phyloP scores from a whole-genome alignment of 2,888 invertebrate species.

The Trichopria drosophilae region DNA sequence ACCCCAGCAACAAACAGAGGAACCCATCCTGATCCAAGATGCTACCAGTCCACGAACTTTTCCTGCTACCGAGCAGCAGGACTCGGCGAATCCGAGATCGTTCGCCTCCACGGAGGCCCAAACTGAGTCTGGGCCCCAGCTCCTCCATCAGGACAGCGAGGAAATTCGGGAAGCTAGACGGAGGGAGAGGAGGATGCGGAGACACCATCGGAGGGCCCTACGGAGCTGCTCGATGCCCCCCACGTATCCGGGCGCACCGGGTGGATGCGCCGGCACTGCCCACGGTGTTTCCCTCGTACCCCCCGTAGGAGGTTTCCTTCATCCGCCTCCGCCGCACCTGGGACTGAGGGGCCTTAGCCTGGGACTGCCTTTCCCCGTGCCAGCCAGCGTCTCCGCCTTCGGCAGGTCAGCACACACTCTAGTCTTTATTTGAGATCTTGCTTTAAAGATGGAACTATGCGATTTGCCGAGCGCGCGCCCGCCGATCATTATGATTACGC shows the following conservation, averaged over 20 bases:
- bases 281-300: slow-evolving; percentile 46
- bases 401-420: slow-evolving; percentile 55
- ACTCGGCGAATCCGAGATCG: too few species aligned
- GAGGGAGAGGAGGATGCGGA: slow-evolving; percentile 50
- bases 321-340: slow-evolving; percentile 55
- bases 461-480: not conserved
- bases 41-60: slow-evolving; percentile 7
- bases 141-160: slow-evolving; percentile 34
- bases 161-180: slow-evolving; percentile 51
- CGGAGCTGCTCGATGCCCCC: slow-evolving; percentile 52
- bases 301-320: slow-evolving; percentile 49
- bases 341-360: slow-evolving; percentile 54
- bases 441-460: not conserved
- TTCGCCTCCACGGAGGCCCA: slow-evolving; percentile 56
- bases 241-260: slow-evolving; percentile 43
- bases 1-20: slow-evolving; percentile 21
- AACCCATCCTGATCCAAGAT: slow-evolving; percentile 10
- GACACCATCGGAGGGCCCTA: slow-evolving; percentile 51
- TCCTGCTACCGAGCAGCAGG: slow-evolving; percentile 8
- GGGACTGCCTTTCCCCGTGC: slow-evolving; percentile 55
- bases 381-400: slow-evolving; percentile 54
- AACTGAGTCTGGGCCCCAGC: slow-evolving; percentile 38
- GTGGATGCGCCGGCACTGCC: slow-evolving; percentile 26
- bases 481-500: slow-evolving; percentile 11
- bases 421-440: not conserved